Evolutionary conservation across 2,113 vertebrate species (phyloP), one percentile per base, ranked within the genome.

Genomic region (Cheilinus undulatus): DNA sequence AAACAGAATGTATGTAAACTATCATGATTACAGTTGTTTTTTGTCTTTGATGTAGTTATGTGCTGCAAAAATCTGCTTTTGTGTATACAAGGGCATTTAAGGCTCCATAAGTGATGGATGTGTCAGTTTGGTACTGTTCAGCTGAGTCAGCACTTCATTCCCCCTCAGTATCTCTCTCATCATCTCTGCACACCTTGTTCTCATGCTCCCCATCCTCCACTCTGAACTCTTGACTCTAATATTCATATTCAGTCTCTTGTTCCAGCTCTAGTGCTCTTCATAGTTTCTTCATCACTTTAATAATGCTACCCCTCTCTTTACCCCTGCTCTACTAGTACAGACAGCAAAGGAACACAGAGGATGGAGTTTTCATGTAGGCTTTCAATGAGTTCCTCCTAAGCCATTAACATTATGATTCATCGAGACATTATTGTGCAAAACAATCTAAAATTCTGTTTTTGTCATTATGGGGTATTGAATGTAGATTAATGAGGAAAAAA

Each of bases 221-320:
- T 46, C 70, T 76, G 32, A 76, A 63, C 74, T 70, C 48, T 67
- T 74, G 10, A 42, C 63, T 84, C 54, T 69, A 60, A 60, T 73
- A 70, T 76, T 75, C 56, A 73, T 32, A 77, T 75, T 49, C 40
- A 27, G 23, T 57, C 36, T 65, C 45, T 57, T 79, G 52, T 74
- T 71, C 67, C 30, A 43, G 19, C 52, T 49, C 36, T 52, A 5
- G 17, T 27, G 53, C 69, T 45, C 20, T 27, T 12, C 46, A 17
- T 70, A 65, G 85, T 79, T 68, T 59, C 48, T 67, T 60, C 74
- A 53, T 67, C 46, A n/a, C 43, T 76, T 68, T 42, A 74, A 30
- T 64, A 36, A 61, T 12, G 3, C 19, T 30, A 7, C 26, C n/a
- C 19, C 26, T 34, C 3, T 7, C 2, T 14, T 34, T 34, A 7